Base-by-base conservation (phyloP, 2,888 invertebrate species). In the Melinopterus prodromus region DNA sequence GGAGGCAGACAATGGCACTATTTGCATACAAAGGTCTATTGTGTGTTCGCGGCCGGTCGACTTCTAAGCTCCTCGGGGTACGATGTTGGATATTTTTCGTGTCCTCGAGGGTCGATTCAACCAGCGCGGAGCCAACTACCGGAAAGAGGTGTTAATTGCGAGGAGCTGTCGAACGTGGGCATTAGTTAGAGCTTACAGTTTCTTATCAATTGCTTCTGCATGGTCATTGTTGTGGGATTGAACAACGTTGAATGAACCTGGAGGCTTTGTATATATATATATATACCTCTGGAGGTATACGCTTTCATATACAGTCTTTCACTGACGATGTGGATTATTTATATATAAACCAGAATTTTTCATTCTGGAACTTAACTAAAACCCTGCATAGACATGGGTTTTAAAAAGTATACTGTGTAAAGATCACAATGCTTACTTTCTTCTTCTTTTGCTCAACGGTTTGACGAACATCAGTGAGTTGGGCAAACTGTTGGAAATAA, bases 11-110 rank as follows among this genome's bases (percentile, higher is more conserved):
- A 86, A 85, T 85, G 79, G 83, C 74, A 78, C 81, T 79, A 86
- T 86, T 86, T 85, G 84, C 86, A 86, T 86, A 86, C 86, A 86
- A 86, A 86, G 86, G 83, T 85, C 86, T 81, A 86, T 86, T 86
- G 86, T 86, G 82, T 81, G 82, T 80, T 82, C 83, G 82, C 80
- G 84, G 82, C 82, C 78, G 36, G 69, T 12, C 75, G 38, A 69
- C 77, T 80, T 82, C 82, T 82, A 78, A 80, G 80, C 81, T 82
- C 82, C 83, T 82, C 80, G 80, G 53, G 53, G 53, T 53, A 53
- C 53, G 2, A 53, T 53, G 53, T 12, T 53, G 53, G 53, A 53
- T 12, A 53, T 53, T 82, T 81, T 83, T 83, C 70, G 72, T 71
- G 77, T 53, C 75, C 76, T 53, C 38, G 15, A 53, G 26, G 16